These are phyloP conservation scores for Hipposideros larvatus DNA, from an alignment of 2,797 vertebrate species.

Conservation along the genomic window DNA sequence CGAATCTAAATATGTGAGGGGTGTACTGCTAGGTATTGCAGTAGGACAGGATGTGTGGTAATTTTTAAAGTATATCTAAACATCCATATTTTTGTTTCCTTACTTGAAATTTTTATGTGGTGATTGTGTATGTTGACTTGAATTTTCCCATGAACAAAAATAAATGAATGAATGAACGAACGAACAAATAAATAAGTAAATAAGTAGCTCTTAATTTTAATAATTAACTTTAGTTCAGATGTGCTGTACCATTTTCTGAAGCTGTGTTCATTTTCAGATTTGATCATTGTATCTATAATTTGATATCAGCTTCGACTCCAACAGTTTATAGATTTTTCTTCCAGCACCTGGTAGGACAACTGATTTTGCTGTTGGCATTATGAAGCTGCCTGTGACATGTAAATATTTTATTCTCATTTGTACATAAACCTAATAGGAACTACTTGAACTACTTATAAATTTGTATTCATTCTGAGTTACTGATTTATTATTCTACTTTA, in stretches of 20 bases:
- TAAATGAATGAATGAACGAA: not conserved
- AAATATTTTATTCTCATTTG: conserved; percentile 46
- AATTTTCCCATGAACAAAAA: not conserved
- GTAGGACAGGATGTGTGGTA: not conserved
- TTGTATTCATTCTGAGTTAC: conserved; percentile 30
- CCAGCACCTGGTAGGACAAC: conserved; percentile 15
- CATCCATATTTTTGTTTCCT: not conserved
- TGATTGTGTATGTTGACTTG: not conserved
- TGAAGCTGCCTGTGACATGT: not conserved
- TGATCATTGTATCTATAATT: not conserved
- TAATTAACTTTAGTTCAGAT: not conserved
- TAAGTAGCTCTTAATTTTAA: not conserved
- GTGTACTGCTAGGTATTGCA: not conserved
- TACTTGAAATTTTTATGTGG: not conserved
- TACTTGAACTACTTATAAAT: not conserved
- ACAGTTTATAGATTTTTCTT: conserved; percentile 7
- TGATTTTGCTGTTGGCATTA: conserved; percentile 17
- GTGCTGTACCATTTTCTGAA: not conserved
- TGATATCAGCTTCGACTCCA: not conserved
- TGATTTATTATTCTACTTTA: not conserved
- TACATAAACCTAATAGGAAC: not conserved
- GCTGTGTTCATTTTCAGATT: not conserved
- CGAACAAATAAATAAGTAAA: not conserved
- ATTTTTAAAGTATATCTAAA: not conserved
- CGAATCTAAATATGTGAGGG: not conserved